These are phyloP conservation scores for Speoplatyrhinus poulsoni DNA, from an alignment of 2,113 vertebrate genomes.

Conservation along the genomic window DNA sequence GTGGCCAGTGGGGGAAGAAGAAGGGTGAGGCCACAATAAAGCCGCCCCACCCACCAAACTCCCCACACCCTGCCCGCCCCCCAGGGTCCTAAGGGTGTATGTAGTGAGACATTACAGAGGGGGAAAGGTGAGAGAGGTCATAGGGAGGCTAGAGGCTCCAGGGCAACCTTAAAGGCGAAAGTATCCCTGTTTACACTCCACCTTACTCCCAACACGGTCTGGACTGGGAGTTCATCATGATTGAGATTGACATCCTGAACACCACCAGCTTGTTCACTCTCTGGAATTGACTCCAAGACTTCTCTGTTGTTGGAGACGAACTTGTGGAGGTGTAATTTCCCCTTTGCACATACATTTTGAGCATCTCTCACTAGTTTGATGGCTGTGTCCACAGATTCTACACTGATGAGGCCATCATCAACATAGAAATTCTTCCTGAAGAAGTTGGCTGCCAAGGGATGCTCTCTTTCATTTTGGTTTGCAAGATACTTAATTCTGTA, in stretches of 20 bases:
- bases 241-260: slow-evolving; percentile 31
- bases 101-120: too few relatives aligned
- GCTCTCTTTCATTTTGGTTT: slow-evolving; percentile 9
- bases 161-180: slow-evolving; percentile 25
- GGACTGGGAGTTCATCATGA: slow-evolving; percentile 19
- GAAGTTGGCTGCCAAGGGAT: slow-evolving; percentile 18
- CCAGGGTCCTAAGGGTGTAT: too few relatives aligned
- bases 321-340: slow-evolving; percentile 18
- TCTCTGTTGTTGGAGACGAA: slow-evolving; percentile 6
- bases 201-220: slow-evolving; percentile 25
- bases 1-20: too few relatives aligned
- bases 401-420: slow-evolving; percentile 24
- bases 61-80: too few relatives aligned
- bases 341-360: slow-evolving; percentile 22
- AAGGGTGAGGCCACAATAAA: too few relatives aligned
- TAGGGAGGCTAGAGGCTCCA: too few relatives aligned
- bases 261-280: slow-evolving; percentile 3
- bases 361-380: slow-evolving; percentile 12
- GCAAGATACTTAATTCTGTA: slow-evolving; percentile 18
- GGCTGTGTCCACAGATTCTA: slow-evolving; percentile 1
- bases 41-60: too few relatives aligned
- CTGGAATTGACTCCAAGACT: slow-evolving; percentile 9
- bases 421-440: slow-evolving; percentile 31
- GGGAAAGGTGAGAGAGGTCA: too few relatives aligned
- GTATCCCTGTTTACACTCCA: slow-evolving; percentile 22